Evolutionary conservation across 2,113 vertebrate species (phyloP).

Genomic region (Aramus guarauna): DNA sequence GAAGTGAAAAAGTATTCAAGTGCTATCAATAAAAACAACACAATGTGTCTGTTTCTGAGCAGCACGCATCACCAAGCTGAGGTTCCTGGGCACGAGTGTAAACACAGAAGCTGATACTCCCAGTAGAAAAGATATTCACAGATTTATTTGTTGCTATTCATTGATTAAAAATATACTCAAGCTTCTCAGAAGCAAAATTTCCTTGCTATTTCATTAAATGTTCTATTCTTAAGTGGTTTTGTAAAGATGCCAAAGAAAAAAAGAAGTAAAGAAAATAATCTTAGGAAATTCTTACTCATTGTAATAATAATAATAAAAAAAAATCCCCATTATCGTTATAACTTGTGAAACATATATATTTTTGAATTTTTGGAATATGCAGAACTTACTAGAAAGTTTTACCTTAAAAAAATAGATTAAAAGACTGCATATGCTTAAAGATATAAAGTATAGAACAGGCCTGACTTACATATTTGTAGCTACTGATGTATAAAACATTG

Average conservation of each 20-base stretch:
- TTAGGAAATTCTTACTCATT: background rate
- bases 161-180: background rate
- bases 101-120: slow-evolving; percentile 15
- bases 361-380: background rate
- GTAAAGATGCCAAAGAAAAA: background rate
- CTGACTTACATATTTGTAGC: background rate
- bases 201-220: background rate
- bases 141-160: background rate
- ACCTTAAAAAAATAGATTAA: background rate
- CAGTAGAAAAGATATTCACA: background rate
- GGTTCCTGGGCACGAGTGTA: background rate
- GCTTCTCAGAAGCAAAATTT: background rate
- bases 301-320: background rate
- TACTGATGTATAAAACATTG: background rate
- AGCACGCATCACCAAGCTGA: background rate
- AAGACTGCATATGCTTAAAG: background rate
- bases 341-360: background rate
- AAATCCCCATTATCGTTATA: background rate
- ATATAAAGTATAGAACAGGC: background rate
- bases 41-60: slow-evolving; percentile 8
- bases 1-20: slow-evolving; percentile 31
- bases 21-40: slow-evolving; percentile 28
- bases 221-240: background rate
- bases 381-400: background rate
- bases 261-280: background rate